Evolutionary conservation across 2,113 vertebrate genomes (phyloP).

Genomic region (Phylloscopus whistleri): DNA sequence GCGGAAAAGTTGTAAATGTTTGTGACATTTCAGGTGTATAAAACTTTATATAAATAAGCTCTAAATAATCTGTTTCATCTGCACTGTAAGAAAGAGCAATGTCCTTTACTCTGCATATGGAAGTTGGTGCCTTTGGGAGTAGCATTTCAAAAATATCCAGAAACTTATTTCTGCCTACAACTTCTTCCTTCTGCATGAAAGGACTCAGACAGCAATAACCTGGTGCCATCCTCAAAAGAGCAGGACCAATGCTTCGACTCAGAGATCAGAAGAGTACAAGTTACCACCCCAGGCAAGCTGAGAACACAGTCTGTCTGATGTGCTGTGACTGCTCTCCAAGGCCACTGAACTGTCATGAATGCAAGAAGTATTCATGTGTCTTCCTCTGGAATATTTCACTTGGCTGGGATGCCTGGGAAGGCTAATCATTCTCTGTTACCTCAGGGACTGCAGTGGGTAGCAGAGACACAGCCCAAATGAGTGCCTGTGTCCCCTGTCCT

Average conservation of each 20-base stretch:
- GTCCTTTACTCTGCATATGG: background rate
- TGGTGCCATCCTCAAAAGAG: background rate
- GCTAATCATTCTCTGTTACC: background rate
- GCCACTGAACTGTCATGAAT: background rate
- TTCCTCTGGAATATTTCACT: background rate
- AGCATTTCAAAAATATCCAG: background rate
- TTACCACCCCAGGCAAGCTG: background rate
- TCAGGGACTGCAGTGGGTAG: background rate
- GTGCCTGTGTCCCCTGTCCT: background rate
- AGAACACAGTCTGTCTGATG: background rate
- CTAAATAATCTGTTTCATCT: conserved; percentile 23
- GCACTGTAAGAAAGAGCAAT: conserved; percentile 3
- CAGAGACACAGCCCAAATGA: background rate
- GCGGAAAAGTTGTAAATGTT: conserved; percentile 44
- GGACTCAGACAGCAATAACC: background rate
- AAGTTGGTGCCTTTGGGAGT: conserved; percentile 38
- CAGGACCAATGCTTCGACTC: background rate
- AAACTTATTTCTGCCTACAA: background rate
- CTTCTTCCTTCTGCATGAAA: background rate
- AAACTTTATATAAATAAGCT: conserved; percentile 39
- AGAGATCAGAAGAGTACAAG: background rate
- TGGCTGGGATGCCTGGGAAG: background rate
- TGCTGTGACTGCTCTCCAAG: background rate
- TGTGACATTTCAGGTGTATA: conserved; percentile 49
- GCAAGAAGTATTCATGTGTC: background rate